These are phyloP conservation scores for Calycopis cecrops DNA, from an alignment of 1,140 invertebrate genomes.

Conservation along the genomic window DNA sequence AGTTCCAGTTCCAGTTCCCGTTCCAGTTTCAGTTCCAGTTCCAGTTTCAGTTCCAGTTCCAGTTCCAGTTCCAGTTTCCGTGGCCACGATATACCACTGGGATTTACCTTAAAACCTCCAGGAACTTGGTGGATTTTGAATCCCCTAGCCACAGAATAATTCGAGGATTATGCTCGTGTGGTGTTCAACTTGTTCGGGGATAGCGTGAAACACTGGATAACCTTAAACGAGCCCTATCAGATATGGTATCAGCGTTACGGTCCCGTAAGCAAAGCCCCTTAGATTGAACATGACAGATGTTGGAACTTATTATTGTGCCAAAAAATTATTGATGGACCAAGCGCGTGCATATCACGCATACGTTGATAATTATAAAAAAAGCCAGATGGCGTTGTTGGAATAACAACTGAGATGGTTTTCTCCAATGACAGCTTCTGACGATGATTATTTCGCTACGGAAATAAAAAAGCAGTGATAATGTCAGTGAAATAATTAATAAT, in stretches of 20 bases:
- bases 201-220: constrained; percentile 59
- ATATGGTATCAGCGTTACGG: constrained; percentile 53
- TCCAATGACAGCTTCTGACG: constrained; percentile 55
- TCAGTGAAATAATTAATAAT: constrained; percentile 21
- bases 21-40: no score
- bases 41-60: no score
- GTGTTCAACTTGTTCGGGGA: constrained; percentile 65
- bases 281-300: constrained; percentile 48
- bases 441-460: constrained; percentile 71
- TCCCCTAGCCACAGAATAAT: constrained; percentile 56
- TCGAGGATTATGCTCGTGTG: constrained; percentile 70
- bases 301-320: constrained; percentile 73
- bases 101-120: constrained; percentile 46
- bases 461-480: constrained; percentile 58
- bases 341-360: constrained; percentile 69
- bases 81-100: constrained; percentile 50
- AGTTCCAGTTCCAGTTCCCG: no score
- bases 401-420: constrained; percentile 76
- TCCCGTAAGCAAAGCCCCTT: constrained; percentile 38
- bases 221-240: constrained; percentile 65
- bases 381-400: constrained; percentile 63
- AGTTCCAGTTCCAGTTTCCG: no score
- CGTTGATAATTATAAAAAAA: constrained; percentile 42
- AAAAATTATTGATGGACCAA: constrained; percentile 74
- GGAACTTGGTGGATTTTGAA: constrained; percentile 43